These are phyloP conservation scores for Misgurnus mizolepis DNA, from an alignment of 2,113 vertebrate species.

Conservation along the genomic window DNA sequence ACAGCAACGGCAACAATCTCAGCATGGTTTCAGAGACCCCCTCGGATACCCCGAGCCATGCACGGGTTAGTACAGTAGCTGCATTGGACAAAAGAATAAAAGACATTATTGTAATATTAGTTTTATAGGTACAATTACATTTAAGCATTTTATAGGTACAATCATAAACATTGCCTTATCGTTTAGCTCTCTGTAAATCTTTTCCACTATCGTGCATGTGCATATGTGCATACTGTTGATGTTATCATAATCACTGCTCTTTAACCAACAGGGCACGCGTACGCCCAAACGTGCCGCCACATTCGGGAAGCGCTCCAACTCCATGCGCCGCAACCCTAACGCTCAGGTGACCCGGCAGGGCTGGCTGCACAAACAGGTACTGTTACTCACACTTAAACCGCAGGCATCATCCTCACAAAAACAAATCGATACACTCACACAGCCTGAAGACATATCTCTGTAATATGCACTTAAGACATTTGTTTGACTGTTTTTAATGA, in stretches of 20 bases:
- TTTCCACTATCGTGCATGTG: background rate
- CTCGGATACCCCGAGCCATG: conserved; percentile 71
- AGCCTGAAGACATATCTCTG: background rate
- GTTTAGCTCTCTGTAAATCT: background rate
- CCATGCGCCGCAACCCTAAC: conserved; percentile 91
- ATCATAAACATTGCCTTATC: background rate
- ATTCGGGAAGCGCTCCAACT: conserved; percentile 94
- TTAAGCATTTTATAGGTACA: too few relatives aligned
- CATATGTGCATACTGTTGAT: background rate
- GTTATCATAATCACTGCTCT: conserved; percentile 11
- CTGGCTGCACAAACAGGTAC: conserved; percentile 95
- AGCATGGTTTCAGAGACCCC: conserved; percentile 82
- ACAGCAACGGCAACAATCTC: conserved; percentile 77
- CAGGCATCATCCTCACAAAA: conserved; percentile 13
- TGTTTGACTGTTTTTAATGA: conserved; percentile 21
- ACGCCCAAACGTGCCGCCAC: conserved; percentile 83
- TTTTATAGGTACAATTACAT: too few relatives aligned
- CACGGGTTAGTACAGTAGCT: conserved; percentile 74
- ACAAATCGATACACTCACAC: background rate
- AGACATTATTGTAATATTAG: background rate
- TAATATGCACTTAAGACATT: background rate
- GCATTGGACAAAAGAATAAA: background rate
- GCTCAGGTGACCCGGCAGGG: conserved; percentile 84
- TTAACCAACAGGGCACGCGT: conserved; percentile 71
- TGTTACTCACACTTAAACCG: background rate